Evolutionary conservation across 2,888 invertebrate species (phyloP), one percentile per base, ranked within the genome.

Genomic region (Pollenia amentaria): DNA sequence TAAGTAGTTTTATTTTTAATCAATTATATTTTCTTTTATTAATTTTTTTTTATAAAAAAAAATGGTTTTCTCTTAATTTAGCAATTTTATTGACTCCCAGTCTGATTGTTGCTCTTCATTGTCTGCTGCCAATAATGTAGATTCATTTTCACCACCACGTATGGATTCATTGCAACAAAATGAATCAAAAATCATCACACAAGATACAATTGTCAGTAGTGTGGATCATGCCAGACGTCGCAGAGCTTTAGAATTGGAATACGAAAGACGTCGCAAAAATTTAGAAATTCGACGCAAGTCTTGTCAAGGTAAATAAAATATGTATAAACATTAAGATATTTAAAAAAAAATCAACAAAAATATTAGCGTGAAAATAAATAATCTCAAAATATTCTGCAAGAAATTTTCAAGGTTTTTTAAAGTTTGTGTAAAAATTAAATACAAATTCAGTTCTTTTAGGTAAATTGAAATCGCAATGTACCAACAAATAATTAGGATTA

Each of bases 71-170:
- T 65, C 29, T 73, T 67, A 60, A 84, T 88, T 29, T 84, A 93
- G 93, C 88, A 97, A 96, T 90, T 97, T 96, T 94, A 94, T 98
- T 72, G 98, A 97, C 94, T 97, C 97, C 87, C 97, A 97, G 91
- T 98, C 97, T 0, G 98, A 98, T 94, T 96, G 96, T 92, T 97
- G 97, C 94, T 97, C 97, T 88, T 96, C 96, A 85, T 94, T 96
- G 88, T 97, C 97, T 70, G 96, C 96, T 70, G 95, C 95, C 90
- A 93, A 93, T 90, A 93, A 93, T 90, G 89, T 93, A 88, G 93
- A 93, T 88, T 93, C 93, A 78, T 90, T 93, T 67, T 93, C 93
- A 87, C 95, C 94, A 14, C 94, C 94, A 46, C 91, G 93, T 88
- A 93, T 93, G 93, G 93, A 93, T 88, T 93, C 93, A 69, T 89